Base-by-base conservation (phyloP, 2,888 invertebrate species). In the Oscheius sp. region DNA sequence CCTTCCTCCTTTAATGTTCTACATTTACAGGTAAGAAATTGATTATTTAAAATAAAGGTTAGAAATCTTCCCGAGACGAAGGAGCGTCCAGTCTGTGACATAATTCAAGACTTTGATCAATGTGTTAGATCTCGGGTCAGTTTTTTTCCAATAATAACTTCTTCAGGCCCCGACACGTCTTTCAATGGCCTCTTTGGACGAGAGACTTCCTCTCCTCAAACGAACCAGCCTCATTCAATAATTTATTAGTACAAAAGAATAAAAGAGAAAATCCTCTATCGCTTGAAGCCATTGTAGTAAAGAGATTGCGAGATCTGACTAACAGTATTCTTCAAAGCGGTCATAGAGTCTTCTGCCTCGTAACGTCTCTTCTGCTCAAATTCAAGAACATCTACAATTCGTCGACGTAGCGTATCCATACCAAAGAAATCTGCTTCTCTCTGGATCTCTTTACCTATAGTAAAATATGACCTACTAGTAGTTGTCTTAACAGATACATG, bases 351-450 rank as follows among this genome's bases (percentile, higher is more conserved):
- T 28, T 66, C 54, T n/a, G 65, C 54, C 12, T 68, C 49, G 8
- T 64, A 67, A 2, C 45, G 54, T 20, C 67, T 50, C 33, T 73
- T 69, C 17, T 70, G 69, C 36, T 71, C 32, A 32, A 67, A 63
- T 17, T 59, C 28, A 1, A 73, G 63, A 8, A 59, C 66, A 8
- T 73, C 75, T n/a, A 26, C 22, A 3, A 63, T 24, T 20, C 41
- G 12, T 2, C 59, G 50, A 24, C 68, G 68, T 33, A 74, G 69
- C 9, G 49, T 59, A 14, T 74, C 73, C 68, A 76, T 63, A 17
- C 76, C 73, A 26, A 73, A 76, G 70, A 73, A 76, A 20, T 76
- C 73, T 1, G 76, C 70, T 64, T 76, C 76, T 56, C 76, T 59
- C 75, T 75, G 57, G 26, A 45, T n/a, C 20, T n/a, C 6, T n/a